Evolutionary conservation across 2,113 vertebrate genomes (phyloP).

Genomic region (Tenrec ecaudatus): DNA sequence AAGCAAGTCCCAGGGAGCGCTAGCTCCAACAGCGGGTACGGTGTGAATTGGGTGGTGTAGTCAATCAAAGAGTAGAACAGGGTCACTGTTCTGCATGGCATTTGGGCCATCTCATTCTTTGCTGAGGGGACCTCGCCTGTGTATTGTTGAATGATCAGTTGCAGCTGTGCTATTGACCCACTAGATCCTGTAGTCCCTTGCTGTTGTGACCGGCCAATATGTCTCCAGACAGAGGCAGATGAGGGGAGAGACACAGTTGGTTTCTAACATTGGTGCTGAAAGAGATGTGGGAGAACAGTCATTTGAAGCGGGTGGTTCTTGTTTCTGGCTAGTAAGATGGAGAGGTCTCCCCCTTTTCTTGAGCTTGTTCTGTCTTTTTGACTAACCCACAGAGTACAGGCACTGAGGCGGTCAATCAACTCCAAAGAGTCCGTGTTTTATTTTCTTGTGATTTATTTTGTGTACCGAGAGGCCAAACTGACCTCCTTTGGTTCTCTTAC

Average conservation of each 20-base stretch:
- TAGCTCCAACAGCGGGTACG: background rate
- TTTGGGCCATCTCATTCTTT: background rate
- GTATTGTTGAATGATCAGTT: background rate
- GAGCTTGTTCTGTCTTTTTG: background rate
- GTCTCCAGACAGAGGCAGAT: background rate
- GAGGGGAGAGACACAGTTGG: background rate
- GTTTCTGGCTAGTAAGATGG: background rate
- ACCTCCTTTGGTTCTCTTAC: background rate
- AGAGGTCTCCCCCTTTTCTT: background rate
- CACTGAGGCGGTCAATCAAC: background rate
- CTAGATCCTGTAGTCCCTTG: background rate
- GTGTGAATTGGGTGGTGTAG: background rate
- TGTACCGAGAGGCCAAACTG: background rate
- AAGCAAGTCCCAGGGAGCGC: too few relatives aligned
- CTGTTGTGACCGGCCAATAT: background rate
- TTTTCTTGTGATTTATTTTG: slow-evolving; percentile 18
- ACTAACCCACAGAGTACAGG: background rate
- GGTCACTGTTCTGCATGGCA: background rate
- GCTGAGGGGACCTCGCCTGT: background rate
- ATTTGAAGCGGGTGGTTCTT: background rate
- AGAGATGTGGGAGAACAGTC: background rate
- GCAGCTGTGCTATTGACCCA: background rate
- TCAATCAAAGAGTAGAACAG: background rate
- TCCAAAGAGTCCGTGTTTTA: background rate
- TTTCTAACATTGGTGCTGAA: background rate